Conservation (phyloP, 2,797 vertebrate species). For the Bovichtus variegatus region DNA sequence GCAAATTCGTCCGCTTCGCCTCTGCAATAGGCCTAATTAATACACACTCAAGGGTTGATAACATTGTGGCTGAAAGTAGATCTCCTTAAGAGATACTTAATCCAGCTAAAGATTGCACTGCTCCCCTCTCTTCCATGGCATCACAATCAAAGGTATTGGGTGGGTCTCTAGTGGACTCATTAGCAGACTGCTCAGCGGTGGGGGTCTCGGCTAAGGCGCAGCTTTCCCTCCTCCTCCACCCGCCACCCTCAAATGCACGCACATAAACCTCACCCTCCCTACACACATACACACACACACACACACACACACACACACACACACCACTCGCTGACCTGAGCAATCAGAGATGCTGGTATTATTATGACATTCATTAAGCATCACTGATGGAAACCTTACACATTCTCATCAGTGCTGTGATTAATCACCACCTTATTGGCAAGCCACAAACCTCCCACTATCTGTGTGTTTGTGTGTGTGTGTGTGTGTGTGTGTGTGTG, state of each 20-base stretch:
- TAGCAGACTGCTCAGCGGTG: conserved; percentile 79
- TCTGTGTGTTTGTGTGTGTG: conserved; percentile 25
- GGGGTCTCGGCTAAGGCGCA: conserved; percentile 65
- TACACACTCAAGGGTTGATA: conserved; percentile 85
- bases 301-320: conserved; percentile 25
- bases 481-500: conserved; percentile 36
- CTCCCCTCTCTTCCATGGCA: conserved; percentile 74
- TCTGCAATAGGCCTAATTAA: conserved; percentile 86
- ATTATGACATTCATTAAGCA: conserved; percentile 80
- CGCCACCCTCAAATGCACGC: conserved; percentile 42
- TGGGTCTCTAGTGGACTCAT: conserved; percentile 89
- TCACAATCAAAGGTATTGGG: conserved; percentile 83
- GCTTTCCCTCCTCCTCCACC: conserved; percentile 21
- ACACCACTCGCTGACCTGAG: conserved; percentile 65
- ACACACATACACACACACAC: conserved; percentile 23
- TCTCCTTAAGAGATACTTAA: conserved; percentile 89
- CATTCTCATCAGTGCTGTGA: conserved; percentile 68
- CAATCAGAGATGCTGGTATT: conserved; percentile 73
- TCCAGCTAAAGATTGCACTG: conserved; percentile 84
- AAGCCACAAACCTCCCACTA: conserved; percentile 64
- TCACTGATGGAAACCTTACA: conserved; percentile 70
- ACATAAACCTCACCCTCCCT: conserved; percentile 51
- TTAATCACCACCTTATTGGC: conserved; percentile 80
- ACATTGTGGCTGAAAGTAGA: conserved; percentile 85
- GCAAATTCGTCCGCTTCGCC: conserved; percentile 66